These are phyloP conservation scores for Pseudochirops cupreus DNA, from an alignment of 2,797 vertebrate genomes.

Conservation along the genomic window DNA sequence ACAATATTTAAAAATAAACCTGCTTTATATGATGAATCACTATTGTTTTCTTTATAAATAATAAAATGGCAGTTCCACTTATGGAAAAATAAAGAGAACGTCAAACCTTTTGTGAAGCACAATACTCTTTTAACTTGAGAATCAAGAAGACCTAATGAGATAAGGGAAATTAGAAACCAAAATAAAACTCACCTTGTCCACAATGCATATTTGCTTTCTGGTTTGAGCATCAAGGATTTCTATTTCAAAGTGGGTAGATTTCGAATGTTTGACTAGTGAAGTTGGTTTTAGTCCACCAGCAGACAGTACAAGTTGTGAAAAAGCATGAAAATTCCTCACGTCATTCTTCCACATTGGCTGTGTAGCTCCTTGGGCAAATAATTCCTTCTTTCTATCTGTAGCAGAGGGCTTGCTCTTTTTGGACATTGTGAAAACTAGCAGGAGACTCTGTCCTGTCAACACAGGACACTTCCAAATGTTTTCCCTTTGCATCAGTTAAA, in stretches of 20 bases:
- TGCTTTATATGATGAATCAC: neutral
- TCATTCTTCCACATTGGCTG: slow-evolving; percentile 72
- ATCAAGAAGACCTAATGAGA: neutral
- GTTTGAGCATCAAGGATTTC: slow-evolving; percentile 88
- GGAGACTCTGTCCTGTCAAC: slow-evolving; percentile 75
- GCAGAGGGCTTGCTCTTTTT: slow-evolving; percentile 72
- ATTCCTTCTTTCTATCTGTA: slow-evolving; percentile 70
- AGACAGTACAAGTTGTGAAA: slow-evolving; percentile 85
- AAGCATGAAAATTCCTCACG: slow-evolving; percentile 79
- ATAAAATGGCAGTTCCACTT: neutral
- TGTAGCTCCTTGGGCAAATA: slow-evolving; percentile 68
- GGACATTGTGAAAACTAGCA: slow-evolving; percentile 79
- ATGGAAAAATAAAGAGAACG: slow-evolving; percentile 12
- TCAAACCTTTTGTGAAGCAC: neutral
- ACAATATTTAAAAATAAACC: neutral
- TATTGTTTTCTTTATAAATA: neutral
- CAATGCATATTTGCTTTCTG: slow-evolving; percentile 87
- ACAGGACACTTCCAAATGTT: slow-evolving; percentile 68
- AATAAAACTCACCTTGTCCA: slow-evolving; percentile 87
- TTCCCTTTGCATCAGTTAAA: slow-evolving; percentile 81
- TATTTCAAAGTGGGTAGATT: slow-evolving; percentile 86
- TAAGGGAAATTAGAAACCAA: slow-evolving; percentile 20
- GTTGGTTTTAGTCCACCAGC: slow-evolving; percentile 79
- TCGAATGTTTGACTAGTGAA: slow-evolving; percentile 81
- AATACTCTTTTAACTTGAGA: neutral